Conservation (phyloP, 2,113 vertebrate species). For the Corythornis cristatus region DNA sequence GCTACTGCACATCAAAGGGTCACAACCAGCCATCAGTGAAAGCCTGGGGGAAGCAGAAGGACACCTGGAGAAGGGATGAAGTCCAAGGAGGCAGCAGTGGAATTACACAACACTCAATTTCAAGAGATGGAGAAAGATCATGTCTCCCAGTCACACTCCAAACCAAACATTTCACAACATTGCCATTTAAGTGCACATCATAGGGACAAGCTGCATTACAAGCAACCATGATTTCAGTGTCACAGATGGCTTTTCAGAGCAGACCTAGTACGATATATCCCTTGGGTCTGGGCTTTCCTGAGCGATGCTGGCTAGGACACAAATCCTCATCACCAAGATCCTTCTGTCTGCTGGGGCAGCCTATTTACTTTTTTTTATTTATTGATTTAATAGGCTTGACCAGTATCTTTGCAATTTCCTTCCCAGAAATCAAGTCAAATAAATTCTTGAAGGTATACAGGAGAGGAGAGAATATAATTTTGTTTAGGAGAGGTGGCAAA, state of each 20-base stretch:
- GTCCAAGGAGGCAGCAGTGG: not conserved
- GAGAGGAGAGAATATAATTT: rapidly evolving
- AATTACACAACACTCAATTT: not conserved
- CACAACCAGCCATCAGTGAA: not conserved
- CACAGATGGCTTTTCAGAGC: not conserved
- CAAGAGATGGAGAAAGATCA: not conserved
- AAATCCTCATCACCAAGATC: not conserved
- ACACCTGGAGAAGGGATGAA: not conserved
- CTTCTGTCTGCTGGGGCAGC: not conserved
- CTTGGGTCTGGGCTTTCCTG: not conserved
- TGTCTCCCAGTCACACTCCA: rapidly evolving
- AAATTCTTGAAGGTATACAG: not conserved
- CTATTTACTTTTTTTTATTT: not conserved
- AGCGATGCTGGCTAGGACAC: not conserved
- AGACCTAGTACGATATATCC: not conserved
- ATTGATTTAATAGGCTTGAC: not conserved
- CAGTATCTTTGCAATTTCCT: not conserved
- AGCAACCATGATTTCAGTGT: not conserved
- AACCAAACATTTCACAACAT: not conserved
- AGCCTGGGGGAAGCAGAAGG: not conserved
- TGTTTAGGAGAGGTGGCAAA: not conserved
- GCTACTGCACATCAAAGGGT: not conserved
- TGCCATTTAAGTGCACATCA: not conserved
- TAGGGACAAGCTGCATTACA: not conserved
- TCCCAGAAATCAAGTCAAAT: not conserved